Conservation (phyloP, 2,888 invertebrate genomes). For the Sinodicranocentrus sp. region DNA sequence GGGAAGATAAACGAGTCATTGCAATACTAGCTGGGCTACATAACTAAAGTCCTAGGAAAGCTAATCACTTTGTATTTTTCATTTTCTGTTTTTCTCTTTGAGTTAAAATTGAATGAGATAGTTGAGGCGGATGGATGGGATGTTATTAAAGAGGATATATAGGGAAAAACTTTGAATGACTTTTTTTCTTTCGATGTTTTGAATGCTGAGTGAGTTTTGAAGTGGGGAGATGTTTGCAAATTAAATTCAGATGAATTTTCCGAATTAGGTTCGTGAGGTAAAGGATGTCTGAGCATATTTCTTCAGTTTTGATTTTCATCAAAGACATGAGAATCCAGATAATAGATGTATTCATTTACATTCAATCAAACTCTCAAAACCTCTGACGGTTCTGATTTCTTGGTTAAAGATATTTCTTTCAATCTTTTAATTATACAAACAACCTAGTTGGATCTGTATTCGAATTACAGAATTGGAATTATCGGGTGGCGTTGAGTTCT, state of each 20-base stretch:
- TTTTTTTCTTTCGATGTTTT: background rate
- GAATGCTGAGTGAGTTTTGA: background rate
- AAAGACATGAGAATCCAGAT: too few relatives aligned
- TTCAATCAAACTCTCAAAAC: too few relatives aligned
- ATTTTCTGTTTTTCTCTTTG: background rate
- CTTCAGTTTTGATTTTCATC: too few relatives aligned
- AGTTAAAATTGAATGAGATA: background rate
- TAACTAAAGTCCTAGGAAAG: background rate
- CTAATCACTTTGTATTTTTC: conserved; percentile 10
- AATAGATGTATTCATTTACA: too few relatives aligned
- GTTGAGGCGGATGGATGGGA: background rate
- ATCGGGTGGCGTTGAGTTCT: too few relatives aligned
- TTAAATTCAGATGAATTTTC: background rate
- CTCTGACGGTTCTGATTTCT: too few relatives aligned
- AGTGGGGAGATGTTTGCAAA: background rate
- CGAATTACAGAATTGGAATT: too few relatives aligned
- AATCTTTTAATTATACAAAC: too few relatives aligned
- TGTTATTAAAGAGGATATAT: background rate
- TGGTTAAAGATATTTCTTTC: too few relatives aligned
- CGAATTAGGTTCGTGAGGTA: background rate
- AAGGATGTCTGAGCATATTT: background rate
- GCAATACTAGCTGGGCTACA: background rate
- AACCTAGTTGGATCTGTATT: too few relatives aligned
- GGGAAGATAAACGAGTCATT: background rate
- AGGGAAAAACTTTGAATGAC: background rate